Conservation (phyloP, 1,140 invertebrate species). For the Carposina sasakii region DNA sequence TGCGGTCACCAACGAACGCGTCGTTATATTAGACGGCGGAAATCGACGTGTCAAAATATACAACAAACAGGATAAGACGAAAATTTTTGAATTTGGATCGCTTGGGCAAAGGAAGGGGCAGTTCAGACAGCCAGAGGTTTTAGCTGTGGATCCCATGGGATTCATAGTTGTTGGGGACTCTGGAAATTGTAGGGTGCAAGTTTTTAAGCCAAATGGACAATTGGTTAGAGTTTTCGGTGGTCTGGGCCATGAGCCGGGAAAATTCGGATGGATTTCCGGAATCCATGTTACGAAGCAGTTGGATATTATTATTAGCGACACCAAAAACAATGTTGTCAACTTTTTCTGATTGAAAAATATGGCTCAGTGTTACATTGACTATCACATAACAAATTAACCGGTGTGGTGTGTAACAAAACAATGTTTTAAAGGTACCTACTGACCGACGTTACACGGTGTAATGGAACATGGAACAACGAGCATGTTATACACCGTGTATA, state of each 20-base stretch:
- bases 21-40: conserved; percentile 78
- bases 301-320: conserved; percentile 80
- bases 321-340: conserved; percentile 80
- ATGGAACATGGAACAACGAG: too few relatives aligned
- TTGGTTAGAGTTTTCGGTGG: conserved; percentile 78
- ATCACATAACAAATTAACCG: too few relatives aligned
- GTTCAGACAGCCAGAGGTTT: conserved; percentile 78
- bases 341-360: conserved; percentile 76
- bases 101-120: conserved; percentile 76
- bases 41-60: conserved; percentile 78
- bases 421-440: too few relatives aligned
- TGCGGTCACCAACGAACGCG: conserved; percentile 71
- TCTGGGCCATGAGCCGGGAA: conserved; percentile 73
- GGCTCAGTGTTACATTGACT: too few relatives aligned
- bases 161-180: conserved; percentile 85
- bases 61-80: conserved; percentile 66
- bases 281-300: conserved; percentile 77
- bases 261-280: conserved; percentile 82
- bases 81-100: conserved; percentile 74
- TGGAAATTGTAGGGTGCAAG: conserved; percentile 83
- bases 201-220: conserved; percentile 78
- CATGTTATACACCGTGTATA: too few relatives aligned
- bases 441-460: too few relatives aligned
- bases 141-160: conserved; percentile 80
- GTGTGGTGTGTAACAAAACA: too few relatives aligned